A percentile compares a stretch with the other conserved stretches of the same genome.
phyloP scores from a whole-genome alignment of 1,140 invertebrate species.

The Lysiphlebus fabarum region DNA sequence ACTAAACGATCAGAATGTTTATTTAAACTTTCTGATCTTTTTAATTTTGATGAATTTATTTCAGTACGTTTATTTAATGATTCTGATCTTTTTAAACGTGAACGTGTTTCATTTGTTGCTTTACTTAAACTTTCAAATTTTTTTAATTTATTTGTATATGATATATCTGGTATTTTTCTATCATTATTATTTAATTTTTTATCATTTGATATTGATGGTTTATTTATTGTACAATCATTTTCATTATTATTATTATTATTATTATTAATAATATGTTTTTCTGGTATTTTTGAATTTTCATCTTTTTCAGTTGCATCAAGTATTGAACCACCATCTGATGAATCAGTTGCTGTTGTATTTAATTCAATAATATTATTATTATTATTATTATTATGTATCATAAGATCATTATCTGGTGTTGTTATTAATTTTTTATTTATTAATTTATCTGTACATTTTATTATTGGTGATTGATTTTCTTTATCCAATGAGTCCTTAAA shows the following conservation, averaged over 20 bases:
- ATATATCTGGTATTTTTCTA: conserved; percentile 30
- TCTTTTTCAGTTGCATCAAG: conserved; percentile 42
- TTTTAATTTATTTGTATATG: conserved; percentile 53
- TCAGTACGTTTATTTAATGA: conserved; percentile 60
- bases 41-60: conserved; percentile 44
- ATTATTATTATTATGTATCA: conserved; percentile 26
- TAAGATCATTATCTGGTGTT: conserved; percentile 46
- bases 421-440: conserved; percentile 4
- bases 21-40: conserved; percentile 52
- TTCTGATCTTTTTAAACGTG: conserved; percentile 59
- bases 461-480: conserved; percentile 36
- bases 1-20: conserved; percentile 49
- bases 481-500: conserved; percentile 42
- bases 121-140: conserved; percentile 49
- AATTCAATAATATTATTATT: conserved; percentile 23
- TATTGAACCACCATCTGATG: conserved; percentile 30
- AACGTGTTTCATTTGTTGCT: conserved; percentile 41
- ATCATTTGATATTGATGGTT: conserved; percentile 3
- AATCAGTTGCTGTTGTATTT: conserved; percentile 21
- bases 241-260: conserved; percentile 16
- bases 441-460: conserved; percentile 16
- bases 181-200: conserved; percentile 3
- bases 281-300: conserved; percentile 28
- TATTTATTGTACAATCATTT: conserved; percentile 13
- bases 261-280: conserved; percentile 26